Base-by-base conservation (phyloP, 1,140 invertebrate genomes). In the Phenacoccus solenopsis region DNA sequence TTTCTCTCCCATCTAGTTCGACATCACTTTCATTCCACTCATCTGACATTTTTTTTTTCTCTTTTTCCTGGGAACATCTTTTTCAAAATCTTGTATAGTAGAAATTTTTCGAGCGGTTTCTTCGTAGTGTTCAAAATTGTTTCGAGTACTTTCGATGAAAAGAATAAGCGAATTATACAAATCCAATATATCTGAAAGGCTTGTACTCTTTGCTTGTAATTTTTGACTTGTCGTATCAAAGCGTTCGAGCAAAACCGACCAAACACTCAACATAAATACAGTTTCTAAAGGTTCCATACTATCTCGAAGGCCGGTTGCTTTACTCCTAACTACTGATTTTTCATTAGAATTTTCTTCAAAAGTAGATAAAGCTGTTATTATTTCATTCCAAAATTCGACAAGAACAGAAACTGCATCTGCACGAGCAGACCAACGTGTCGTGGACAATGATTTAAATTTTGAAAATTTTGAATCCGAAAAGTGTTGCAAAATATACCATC, bases 381-480 rank as follows among this genome's bases (percentile, higher is more conserved):
- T 24, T 2, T 13, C 27, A 16, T 1, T 21, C 67, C 70, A 68
- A 30, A 67, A 56, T 27, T 30, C 10, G 57, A 13, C 57, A 35
- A 71, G 21, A 68, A 38, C 21, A 70, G 59, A 32, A 28, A 70
- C 71, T n/a, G 74, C 74, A 68, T 73, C 73, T 64, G 68, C 72
- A 28, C 71, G 69, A 59, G 72, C 69, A 69, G 72, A 73, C 73
- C 73, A 74, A 59, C 73, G 70, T 30, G 73, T 74, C 30, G 68
- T 28, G 24, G 72, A 72, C 28, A 74, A 67, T 38, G 20, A 70
- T 59, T 70, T 74, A 25, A 74, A 28, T 30, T 32, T 59, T 22
- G 59, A 20, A 70, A 25, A 10, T 64, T 25, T 27, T 64, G 59
- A 9, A 25, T 64, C 25, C 9, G 21, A 9, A 64, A 64, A 27